Conservation (phyloP, 2,797 vertebrate species). For the Percopsis omiscomaycus region DNA sequence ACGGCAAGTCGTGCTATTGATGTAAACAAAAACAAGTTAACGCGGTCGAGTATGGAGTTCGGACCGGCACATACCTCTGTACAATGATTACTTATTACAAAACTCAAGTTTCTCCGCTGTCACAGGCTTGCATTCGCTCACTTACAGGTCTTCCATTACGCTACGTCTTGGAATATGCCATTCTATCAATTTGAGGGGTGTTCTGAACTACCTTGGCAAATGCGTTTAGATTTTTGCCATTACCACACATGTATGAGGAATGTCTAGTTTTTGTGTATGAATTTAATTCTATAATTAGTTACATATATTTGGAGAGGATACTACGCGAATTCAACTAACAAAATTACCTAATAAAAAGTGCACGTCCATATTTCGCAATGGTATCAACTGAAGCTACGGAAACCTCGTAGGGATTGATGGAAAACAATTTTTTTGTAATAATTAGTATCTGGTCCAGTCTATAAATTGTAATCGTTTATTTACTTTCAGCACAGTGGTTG, state of each 20-base stretch:
- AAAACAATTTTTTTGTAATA: background rate
- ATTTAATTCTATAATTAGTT: fast-evolving
- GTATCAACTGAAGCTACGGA: slow-evolving; percentile 75
- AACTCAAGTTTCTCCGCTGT: slow-evolving; percentile 80
- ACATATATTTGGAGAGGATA: background rate
- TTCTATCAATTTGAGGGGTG: slow-evolving; percentile 53
- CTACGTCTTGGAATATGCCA: slow-evolving; percentile 68
- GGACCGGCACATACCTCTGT: slow-evolving; percentile 67
- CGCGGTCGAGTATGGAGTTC: slow-evolving; percentile 28
- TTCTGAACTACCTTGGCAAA: background rate
- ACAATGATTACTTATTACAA: slow-evolving; percentile 66
- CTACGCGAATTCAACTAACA: fast-evolving
- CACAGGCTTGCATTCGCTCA: slow-evolving; percentile 78
- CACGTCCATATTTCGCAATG: slow-evolving; percentile 39
- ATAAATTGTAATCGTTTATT: too few species aligned
- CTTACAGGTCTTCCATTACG: slow-evolving; percentile 74
- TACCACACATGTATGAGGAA: background rate
- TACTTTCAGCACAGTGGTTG: too few species aligned
- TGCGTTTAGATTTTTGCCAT: background rate
- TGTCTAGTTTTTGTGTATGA: fast-evolving
- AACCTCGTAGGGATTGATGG: slow-evolving; percentile 43
- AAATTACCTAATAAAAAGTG: background rate
- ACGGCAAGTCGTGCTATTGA: slow-evolving; percentile 34
- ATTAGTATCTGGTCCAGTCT: background rate
- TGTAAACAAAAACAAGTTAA: slow-evolving; percentile 35